A percentile compares a stretch with the other conserved stretches of the same genome.
phyloP scores from a whole-genome alignment of 1,140 invertebrate genomes.

The Drosophila lowei region DNA sequence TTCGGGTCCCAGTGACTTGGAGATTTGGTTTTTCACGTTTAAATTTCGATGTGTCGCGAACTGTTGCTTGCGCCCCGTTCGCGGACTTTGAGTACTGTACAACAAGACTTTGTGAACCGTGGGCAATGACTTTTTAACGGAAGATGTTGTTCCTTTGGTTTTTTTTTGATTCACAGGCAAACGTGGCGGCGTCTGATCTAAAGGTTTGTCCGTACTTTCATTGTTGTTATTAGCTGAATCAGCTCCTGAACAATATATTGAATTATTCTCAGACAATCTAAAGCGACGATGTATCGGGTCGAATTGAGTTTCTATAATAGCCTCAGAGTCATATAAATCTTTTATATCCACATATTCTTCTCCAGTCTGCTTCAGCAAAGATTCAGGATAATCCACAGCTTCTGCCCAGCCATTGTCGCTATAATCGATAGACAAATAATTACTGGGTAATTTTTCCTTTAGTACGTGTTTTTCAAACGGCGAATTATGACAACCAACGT shows the following conservation, averaged over 20 bases:
- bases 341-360: constrained; percentile 30
- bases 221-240: constrained; percentile 48
- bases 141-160: constrained; percentile 36
- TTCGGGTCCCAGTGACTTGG: constrained; percentile 26
- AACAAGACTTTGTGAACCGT: constrained; percentile 69
- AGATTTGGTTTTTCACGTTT: constrained; percentile 33
- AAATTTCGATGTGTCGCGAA: constrained; percentile 36
- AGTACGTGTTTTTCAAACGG: constrained; percentile 53
- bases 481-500: constrained; percentile 42
- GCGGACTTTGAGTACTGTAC: constrained; percentile 74
- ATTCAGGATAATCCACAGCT: constrained; percentile 3
- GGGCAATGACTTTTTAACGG: constrained; percentile 58
- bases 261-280: constrained; percentile 19
- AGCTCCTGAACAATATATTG: constrained; percentile 22
- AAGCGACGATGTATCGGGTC: constrained; percentile 52
- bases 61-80: constrained; percentile 64
- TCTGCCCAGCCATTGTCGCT: constrained; percentile 36
- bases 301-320: constrained; percentile 34
- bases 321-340: constrained; percentile 37
- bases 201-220: constrained; percentile 9
- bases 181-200: constrained; percentile 22
- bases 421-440: constrained; percentile 44
- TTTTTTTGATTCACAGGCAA: constrained; percentile 57
- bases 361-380: constrained; percentile 5
- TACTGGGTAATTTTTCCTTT: constrained; percentile 58